Base-by-base conservation (phyloP, 2,888 invertebrate species). In the Adelphocoris suturalis region DNA sequence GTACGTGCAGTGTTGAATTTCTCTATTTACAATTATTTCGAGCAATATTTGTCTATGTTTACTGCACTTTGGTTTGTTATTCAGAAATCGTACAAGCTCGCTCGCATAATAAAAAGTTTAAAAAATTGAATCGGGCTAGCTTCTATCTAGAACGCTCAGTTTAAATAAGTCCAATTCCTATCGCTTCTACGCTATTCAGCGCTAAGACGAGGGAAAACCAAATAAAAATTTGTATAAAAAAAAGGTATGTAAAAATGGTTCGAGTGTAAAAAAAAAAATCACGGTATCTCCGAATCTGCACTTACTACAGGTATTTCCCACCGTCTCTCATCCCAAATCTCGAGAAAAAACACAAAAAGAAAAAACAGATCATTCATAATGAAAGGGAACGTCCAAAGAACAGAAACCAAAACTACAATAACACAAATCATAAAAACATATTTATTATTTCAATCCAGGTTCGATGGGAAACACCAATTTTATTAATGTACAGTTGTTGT, bases 251-350 rank as follows among this genome's bases (percentile, higher is more conserved):
- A 16, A 61, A 61, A 61, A 61, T 16, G 61, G 19, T 68, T 68
- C 11, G 23, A 68, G 13, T 23, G 12, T 19, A 23, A 23, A 61
- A 61, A 16, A 16, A 61, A 61, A 68, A 68, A 68, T 23, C 68
- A 68, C 68, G 68, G 68, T 68, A 68, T 68, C 68, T 68, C 68
- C 23, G 11, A 68, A 68, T 68, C 68, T 68, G 68, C 68, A 68
- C 68, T 68, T 68, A 68, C 68, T 68, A 68, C 68, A 19, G 68
- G 68, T 23, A 68, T 68, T 68, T 68, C 68, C 68, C 68, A 68
- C 68, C 68, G 68, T 68, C 68, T 68, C 68, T 68, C 68, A 68
- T 68, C 68, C 68, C 68, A 68, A 68, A 68, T 68, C 68, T 68
- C 68, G 68, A 68, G 68, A 68, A 68, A 23, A 23, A 68, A 68